Conservation (phyloP, 2,797 vertebrate genomes). For the Babyrousa celebensis region DNA sequence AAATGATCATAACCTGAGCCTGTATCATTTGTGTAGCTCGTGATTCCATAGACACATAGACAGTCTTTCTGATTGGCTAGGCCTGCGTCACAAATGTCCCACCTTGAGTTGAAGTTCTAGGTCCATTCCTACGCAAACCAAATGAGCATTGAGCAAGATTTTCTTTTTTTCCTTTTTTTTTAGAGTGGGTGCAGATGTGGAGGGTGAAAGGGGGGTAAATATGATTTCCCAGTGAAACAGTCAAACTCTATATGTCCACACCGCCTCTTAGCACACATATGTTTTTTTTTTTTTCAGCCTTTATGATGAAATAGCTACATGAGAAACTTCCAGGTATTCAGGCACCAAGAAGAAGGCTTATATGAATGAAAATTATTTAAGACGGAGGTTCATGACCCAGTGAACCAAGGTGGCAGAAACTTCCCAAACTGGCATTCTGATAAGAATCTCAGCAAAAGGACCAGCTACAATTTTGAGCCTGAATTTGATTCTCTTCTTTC, state of each 20-base stretch:
- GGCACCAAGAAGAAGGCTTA: background rate
- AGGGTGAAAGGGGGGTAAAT: background rate
- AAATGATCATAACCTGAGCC: background rate
- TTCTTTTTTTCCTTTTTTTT: background rate
- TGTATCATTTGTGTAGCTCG: background rate
- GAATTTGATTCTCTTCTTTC: background rate
- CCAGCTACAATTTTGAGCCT: background rate
- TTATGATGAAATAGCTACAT: slow-evolving; percentile 7
- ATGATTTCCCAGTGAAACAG: background rate
- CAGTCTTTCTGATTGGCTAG: background rate
- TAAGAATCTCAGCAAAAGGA: slow-evolving; percentile 20
- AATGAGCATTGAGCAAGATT: background rate
- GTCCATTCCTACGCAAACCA: background rate
- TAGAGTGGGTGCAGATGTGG: accelerated
- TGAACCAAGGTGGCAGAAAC: background rate
- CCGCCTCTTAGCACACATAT: background rate
- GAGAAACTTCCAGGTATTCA: background rate
- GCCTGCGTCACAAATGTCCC: background rate
- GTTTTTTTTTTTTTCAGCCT: background rate
- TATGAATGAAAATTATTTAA: background rate
- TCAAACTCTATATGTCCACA: background rate
- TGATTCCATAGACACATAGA: background rate
- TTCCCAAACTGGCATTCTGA: background rate
- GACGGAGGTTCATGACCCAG: background rate
- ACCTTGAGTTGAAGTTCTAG: background rate